phyloP scores from a whole-genome alignment of 1,140 invertebrate genomes.

The Lithobius niger region DNA sequence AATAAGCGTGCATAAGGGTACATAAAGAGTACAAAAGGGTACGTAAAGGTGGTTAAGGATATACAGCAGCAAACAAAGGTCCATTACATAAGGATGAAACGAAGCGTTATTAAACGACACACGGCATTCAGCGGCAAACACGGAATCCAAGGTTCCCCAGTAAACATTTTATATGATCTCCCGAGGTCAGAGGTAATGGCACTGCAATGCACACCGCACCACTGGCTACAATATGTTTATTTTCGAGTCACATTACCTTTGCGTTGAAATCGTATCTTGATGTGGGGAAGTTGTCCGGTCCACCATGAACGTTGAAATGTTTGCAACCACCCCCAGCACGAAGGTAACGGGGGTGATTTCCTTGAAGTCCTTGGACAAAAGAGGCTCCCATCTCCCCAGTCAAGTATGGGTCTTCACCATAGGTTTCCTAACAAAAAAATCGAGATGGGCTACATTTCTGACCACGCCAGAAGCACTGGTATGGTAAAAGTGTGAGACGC shows the following conservation, averaged over 20 bases:
- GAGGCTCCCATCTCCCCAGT: slow-evolving; percentile 19
- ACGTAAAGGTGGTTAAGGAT: no score
- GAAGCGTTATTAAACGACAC: background rate
- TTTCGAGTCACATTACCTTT: slow-evolving; percentile 18
- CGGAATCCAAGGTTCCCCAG: background rate
- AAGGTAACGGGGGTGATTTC: slow-evolving; percentile 23
- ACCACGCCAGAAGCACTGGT: no score
- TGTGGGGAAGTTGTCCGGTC: slow-evolving; percentile 28
- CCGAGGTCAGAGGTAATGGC: background rate
- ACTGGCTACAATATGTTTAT: background rate
- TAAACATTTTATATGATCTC: background rate
- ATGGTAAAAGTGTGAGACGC: no score
- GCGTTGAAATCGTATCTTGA: slow-evolving; percentile 26
- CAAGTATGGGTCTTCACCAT: slow-evolving; percentile 31
- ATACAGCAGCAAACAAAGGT: no score
- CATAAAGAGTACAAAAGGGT: no score
- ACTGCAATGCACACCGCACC: background rate
- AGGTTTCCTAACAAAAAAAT: no score
- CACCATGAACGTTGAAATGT: slow-evolving; percentile 28
- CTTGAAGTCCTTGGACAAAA: slow-evolving; percentile 28
- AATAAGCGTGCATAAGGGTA: no score
- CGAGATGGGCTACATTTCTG: no score
- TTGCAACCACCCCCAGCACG: slow-evolving; percentile 26
- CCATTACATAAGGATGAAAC: no score
- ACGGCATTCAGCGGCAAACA: background rate